Base-by-base conservation (phyloP, 2,888 invertebrate species). In the Folsomia candida region DNA sequence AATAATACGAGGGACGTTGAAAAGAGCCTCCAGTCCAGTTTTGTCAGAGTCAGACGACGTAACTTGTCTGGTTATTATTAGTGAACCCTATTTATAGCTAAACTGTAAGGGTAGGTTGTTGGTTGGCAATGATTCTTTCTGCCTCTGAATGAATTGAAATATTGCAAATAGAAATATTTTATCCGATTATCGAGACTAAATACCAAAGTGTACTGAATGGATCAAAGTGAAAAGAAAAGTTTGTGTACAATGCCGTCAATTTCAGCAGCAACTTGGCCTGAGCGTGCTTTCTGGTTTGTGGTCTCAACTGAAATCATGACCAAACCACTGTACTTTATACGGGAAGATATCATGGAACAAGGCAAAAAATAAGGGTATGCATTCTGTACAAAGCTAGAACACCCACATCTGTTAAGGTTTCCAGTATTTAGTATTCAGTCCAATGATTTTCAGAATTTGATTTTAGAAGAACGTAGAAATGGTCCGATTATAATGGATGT, bases 131-230 rank as follows among this genome's bases (percentile, higher is more conserved):
- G n/a, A n/a, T n/a, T n/a, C n/a, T n/a, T n/a, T n/a, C n/a, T n/a
- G n/a, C n/a, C n/a, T n/a, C n/a, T n/a, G n/a, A n/a, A n/a, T 37
- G 37, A 37, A 37, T 37, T 37, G 37, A 37, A 37, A 37, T 37
- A 9, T 14, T 37, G 37, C 25, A 22, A 59, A 59, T 11, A 59
- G 59, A 59, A 59, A 62, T 62, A 62, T 62, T 62, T 62, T n/a
- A 62, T 62, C n/a, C 62, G 26, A 28, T 62, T 62, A 59, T 59
- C 26, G 28, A 2, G 26, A 62, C 62, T 62, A 62, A 62, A 62
- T 62, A n/a, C 37, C 37, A 14, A 37, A 37, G 4, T 9, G 37
- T 37, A 37, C 37, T 9, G 14, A 37, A 14, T 37, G 37, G 37
- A 9, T 37, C 37, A 37, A 37, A 37, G 37, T 37, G 37, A 37